Evolutionary conservation across 2,888 invertebrate species (phyloP).

Genomic region (Rotaria sp.): DNA sequence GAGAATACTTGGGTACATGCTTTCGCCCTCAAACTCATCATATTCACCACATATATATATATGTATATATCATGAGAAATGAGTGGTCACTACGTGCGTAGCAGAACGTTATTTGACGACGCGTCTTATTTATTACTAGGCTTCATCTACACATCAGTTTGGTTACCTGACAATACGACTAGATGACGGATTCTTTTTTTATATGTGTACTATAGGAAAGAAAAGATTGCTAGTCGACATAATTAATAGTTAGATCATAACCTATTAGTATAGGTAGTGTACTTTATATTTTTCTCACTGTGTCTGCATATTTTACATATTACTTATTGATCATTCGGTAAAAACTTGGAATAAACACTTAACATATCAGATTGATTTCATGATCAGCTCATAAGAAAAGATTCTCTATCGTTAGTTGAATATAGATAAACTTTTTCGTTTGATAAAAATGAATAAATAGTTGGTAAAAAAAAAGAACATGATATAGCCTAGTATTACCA

Average conservation of each 20-base stretch:
- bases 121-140: neutral
- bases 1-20: neutral
- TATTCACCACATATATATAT: neutral
- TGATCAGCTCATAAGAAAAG: too few relatives aligned
- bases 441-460: too few relatives aligned
- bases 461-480: neutral
- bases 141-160: neutral
- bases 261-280: neutral
- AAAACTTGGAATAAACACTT: neutral
- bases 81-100: neutral
- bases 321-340: neutral
- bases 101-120: neutral
- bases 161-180: neutral
- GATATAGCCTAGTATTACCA: neutral
- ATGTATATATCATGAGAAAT: neutral
- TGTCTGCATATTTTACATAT: neutral
- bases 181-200: neutral
- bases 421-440: too few relatives aligned
- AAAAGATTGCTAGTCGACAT: neutral
- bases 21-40: neutral
- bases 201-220: neutral
- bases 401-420: too few relatives aligned
- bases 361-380: neutral
- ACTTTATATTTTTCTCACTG: neutral
- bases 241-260: neutral